These are phyloP conservation scores for Apis laboriosa DNA, from an alignment of 1,140 invertebrate genomes.

Conservation along the genomic window DNA sequence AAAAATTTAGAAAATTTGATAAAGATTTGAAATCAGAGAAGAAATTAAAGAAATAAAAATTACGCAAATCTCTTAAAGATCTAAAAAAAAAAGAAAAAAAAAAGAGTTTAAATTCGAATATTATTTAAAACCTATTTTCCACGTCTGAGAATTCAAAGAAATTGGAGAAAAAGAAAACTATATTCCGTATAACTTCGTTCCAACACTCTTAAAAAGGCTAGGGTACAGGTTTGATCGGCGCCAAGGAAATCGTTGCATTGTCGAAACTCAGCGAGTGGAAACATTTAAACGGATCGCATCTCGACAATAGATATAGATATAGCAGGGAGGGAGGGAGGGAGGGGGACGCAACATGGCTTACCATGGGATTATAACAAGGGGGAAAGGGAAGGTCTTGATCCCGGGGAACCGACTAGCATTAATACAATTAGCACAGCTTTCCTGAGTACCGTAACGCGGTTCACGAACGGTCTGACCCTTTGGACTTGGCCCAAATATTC, in stretches of 20 bases:
- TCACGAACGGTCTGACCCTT: conserved; percentile 59
- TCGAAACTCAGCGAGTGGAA: conserved; percentile 20
- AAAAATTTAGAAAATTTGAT: too few species aligned
- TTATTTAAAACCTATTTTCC: too few species aligned
- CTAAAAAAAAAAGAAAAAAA: too few species aligned
- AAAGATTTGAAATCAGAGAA: too few species aligned
- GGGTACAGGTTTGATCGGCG: background rate
- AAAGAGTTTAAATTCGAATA: too few species aligned
- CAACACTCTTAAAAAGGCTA: background rate
- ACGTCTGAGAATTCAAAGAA: too few species aligned
- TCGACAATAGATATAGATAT: conserved; percentile 68
- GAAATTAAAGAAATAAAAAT: too few species aligned
- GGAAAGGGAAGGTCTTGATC: conserved; percentile 56
- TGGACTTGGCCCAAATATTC: conserved; percentile 77
- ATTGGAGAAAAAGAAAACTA: too few species aligned
- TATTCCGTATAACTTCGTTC: background rate
- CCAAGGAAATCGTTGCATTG: conserved; percentile 22
- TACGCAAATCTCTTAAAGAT: too few species aligned
- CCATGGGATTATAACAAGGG: conserved; percentile 69
- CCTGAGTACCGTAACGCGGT: conserved; percentile 74
- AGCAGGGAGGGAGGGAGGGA: too few species aligned
- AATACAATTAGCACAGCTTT: conserved; percentile 80
- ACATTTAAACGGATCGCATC: conserved; percentile 44
- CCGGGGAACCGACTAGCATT: conserved; percentile 76
- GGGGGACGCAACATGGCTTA: conserved; percentile 54